Percentiles rank a stretch among this genome's conserved stretches.
phyloP scores from a whole-genome alignment of 1,140 invertebrate species.

The Pectinophora gossypiella region DNA sequence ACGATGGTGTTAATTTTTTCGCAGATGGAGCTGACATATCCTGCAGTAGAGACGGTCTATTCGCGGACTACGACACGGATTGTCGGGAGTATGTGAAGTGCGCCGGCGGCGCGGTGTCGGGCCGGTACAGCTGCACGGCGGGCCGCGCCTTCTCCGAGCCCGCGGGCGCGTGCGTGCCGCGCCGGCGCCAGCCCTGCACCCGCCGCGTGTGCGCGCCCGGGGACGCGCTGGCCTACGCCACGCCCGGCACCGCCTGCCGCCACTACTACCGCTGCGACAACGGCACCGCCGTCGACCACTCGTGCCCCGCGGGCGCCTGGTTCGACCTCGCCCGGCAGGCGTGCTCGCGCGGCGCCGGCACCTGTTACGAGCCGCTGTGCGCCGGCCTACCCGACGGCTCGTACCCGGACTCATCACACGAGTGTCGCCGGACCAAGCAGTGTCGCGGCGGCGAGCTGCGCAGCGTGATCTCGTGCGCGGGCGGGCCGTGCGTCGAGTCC shows the following conservation, averaged over 20 bases:
- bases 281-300: slow-evolving; percentile 67
- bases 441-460: slow-evolving; percentile 46
- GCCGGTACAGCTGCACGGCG: slow-evolving; percentile 45
- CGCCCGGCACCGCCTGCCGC: slow-evolving; percentile 72
- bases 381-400: slow-evolving; percentile 54
- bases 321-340: slow-evolving; percentile 71
- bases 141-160: slow-evolving; percentile 57
- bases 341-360: slow-evolving; percentile 60
- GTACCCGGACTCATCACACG: slow-evolving; percentile 63
- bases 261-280: slow-evolving; percentile 73
- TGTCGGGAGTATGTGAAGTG: slow-evolving; percentile 59
- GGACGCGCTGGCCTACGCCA: slow-evolving; percentile 59
- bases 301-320: slow-evolving; percentile 67
- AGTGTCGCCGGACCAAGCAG: slow-evolving; percentile 40
- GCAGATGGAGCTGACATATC: slow-evolving; percentile 29
- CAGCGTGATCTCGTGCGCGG: slow-evolving; percentile 38
- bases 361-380: slow-evolving; percentile 60
- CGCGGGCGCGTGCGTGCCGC: slow-evolving; percentile 53
- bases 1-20: background rate
- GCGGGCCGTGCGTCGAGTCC: slow-evolving; percentile 28
- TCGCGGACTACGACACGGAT: slow-evolving; percentile 51
- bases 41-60: slow-evolving; percentile 52
- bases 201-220: slow-evolving; percentile 46
- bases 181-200: slow-evolving; percentile 43
- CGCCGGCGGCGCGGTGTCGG: slow-evolving; percentile 31